These are phyloP conservation scores for Sympetrum striolatum DNA, from an alignment of 2,888 invertebrate species.

Conservation along the genomic window DNA sequence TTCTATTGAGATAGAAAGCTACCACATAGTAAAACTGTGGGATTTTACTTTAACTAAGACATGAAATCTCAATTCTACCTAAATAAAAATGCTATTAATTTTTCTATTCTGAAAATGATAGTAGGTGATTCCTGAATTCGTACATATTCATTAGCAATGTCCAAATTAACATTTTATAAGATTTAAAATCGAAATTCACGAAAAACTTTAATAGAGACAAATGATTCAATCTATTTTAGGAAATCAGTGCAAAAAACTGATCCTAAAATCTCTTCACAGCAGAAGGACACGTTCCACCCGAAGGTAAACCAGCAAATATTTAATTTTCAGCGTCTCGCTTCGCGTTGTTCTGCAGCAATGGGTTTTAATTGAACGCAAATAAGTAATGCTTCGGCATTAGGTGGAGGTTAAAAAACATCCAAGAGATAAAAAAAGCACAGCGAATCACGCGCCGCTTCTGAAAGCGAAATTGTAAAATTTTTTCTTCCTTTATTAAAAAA, in stretches of 20 bases:
- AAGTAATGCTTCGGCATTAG: background rate
- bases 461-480: background rate
- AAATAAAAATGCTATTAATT: no score
- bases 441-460: background rate
- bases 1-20: no score
- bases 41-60: no score
- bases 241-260: background rate
- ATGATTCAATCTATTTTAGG: background rate
- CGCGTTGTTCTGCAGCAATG: background rate
- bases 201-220: no score
- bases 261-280: background rate
- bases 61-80: no score
- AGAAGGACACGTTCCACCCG: no score
- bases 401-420: background rate
- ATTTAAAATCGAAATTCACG: no score
- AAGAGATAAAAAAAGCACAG: background rate
- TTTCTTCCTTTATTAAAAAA: background rate
- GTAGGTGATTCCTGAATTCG: no score
- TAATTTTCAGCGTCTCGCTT: background rate
- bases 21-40: no score
- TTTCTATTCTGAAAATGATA: no score
- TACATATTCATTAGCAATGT: no score
- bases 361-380: background rate
- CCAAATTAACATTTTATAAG: no score
- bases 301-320: background rate